Conservation (phyloP, 2,888 invertebrate species). For the Syrphus vitripennis region DNA sequence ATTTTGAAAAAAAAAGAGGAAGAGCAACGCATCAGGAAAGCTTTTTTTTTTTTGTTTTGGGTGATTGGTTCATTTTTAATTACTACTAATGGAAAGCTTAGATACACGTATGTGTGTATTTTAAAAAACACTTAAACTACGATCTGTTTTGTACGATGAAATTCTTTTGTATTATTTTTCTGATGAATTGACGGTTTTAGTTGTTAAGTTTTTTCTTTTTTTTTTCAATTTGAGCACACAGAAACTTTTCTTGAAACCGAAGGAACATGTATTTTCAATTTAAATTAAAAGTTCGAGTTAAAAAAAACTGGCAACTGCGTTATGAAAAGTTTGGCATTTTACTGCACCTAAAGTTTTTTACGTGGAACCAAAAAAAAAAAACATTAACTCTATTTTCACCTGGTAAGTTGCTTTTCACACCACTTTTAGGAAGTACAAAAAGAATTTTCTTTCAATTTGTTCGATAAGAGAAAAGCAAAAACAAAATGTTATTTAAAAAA, state of each 20-base stretch:
- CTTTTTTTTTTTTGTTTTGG: background rate
- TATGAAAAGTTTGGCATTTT: no score
- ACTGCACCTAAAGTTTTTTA: no score
- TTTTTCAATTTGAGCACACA: background rate
- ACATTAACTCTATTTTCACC: no score
- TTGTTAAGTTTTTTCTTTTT: conserved; percentile 5
- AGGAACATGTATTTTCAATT: conserved; percentile 51
- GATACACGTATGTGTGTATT: background rate
- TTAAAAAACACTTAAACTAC: background rate
- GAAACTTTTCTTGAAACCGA: background rate
- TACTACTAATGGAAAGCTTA: conserved; percentile 50
- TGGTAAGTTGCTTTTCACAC: no score
- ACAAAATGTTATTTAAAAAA: no score
- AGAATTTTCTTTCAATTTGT: no score
- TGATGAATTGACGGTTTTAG: background rate
- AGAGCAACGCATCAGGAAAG: conserved; percentile 14
- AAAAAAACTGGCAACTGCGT: no score
- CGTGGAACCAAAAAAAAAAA: no score
- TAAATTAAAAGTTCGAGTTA: background rate
- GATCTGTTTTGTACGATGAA: background rate
- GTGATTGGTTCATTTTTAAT: conserved; percentile 37
- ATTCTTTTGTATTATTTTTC: background rate
- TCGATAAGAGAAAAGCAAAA: no score
- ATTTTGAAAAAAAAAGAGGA: conserved; percentile 16
- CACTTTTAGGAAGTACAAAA: no score